phyloP scores from a whole-genome alignment of 2,113 vertebrate genomes.

The Peromyscus polionotus region DNA sequence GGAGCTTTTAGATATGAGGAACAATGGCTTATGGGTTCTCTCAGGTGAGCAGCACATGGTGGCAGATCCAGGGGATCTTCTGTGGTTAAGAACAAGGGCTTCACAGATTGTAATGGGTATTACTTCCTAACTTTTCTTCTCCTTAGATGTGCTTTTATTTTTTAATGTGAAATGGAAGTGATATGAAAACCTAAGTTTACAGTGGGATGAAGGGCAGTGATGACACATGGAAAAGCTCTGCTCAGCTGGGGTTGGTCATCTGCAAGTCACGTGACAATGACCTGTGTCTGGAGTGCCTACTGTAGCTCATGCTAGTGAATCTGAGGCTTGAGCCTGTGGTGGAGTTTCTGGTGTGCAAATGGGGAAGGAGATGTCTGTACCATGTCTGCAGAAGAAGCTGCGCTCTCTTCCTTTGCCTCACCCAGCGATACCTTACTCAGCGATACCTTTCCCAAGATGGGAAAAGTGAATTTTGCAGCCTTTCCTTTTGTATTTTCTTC shows the following conservation, averaged over 20 bases:
- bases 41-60: not conserved
- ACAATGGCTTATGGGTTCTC: not conserved
- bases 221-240: not conserved
- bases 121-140: not conserved
- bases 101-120: not conserved
- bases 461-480: constrained; percentile 24
- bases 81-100: not conserved
- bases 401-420: not conserved
- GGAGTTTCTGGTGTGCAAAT: not conserved
- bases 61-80: not conserved
- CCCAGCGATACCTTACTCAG: not conserved
- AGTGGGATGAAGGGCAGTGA: not conserved
- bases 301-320: fast-evolving
- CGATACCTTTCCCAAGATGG: not conserved
- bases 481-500: constrained; percentile 39
- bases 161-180: not conserved
- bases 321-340: not conserved
- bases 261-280: not conserved
- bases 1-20: not conserved
- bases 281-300: not conserved
- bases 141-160: not conserved
- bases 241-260: not conserved
- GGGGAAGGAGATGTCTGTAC: not conserved
- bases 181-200: not conserved
- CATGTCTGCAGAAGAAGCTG: not conserved